phyloP scores from a whole-genome alignment of 2,888 invertebrate species.

The Ennomos fuscantarius region DNA sequence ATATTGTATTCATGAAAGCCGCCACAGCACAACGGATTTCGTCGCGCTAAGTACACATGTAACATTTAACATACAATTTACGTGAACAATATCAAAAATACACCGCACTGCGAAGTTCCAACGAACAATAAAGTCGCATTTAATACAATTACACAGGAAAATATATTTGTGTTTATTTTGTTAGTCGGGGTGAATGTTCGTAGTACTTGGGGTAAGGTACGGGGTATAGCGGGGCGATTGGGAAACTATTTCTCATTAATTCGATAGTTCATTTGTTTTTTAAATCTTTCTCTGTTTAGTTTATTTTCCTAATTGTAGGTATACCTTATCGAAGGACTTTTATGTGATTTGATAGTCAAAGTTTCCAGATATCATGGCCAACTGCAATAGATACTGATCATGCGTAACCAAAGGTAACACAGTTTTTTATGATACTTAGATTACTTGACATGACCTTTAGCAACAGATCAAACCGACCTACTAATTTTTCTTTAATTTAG shows the following conservation, averaged over 20 bases:
- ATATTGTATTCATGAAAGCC: no score
- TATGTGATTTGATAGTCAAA: no score
- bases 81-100: slow-evolving; percentile 61
- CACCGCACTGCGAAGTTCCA: slow-evolving; percentile 58
- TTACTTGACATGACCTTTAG: no score
- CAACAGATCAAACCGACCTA: no score
- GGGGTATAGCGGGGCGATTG: slow-evolving; percentile 33
- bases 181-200: slow-evolving; percentile 69
- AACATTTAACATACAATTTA: slow-evolving; percentile 38
- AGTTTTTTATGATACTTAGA: no score
- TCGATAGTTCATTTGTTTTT: not conserved
- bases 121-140: slow-evolving; percentile 78
- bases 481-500: no score
- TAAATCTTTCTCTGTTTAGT: no score
- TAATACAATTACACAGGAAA: slow-evolving; percentile 77
- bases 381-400: no score
- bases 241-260: not conserved
- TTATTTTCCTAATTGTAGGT: no score
- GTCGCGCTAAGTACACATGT: slow-evolving; percentile 21
- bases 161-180: slow-evolving; percentile 80
- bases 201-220: slow-evolving; percentile 34
- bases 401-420: no score
- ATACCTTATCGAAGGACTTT: no score
- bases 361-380: no score
- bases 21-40: not conserved